phyloP scores from a whole-genome alignment of 2,888 invertebrate species.

The Perithous albicinctus region DNA sequence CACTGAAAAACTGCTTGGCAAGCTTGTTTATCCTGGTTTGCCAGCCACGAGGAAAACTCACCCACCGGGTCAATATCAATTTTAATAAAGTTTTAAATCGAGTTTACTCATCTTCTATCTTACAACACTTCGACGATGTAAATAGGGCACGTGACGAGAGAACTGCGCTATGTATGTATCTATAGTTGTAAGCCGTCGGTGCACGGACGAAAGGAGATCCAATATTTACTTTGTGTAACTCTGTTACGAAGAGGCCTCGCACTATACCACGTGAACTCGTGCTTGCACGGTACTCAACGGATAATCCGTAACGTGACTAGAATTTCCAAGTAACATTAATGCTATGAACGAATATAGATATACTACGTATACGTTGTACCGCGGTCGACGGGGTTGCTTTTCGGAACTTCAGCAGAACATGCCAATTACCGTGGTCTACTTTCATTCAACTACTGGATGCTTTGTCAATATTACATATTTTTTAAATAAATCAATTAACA shows the following conservation, averaged over 20 bases:
- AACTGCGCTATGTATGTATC: neutral
- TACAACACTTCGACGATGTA: constrained; percentile 41
- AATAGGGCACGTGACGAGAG: constrained; percentile 31
- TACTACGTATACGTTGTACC: neutral
- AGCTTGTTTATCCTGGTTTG: constrained; percentile 15
- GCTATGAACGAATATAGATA: constrained; percentile 31
- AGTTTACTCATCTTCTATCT: constrained; percentile 35
- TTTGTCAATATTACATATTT: neutral
- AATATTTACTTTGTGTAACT: constrained; percentile 64
- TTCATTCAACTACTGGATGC: neutral
- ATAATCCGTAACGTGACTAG: constrained; percentile 65
- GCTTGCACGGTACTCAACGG: constrained; percentile 56
- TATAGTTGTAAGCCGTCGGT: constrained; percentile 19
- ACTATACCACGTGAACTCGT: constrained; percentile 45
- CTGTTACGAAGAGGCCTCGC: constrained; percentile 52
- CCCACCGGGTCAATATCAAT: constrained; percentile 30
- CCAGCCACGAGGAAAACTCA: constrained; percentile 3
- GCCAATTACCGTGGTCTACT: constrained; percentile 32
- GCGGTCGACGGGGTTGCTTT: constrained; percentile 9
- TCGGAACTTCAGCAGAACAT: constrained; percentile 33
- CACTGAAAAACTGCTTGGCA: neutral
- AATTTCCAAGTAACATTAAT: constrained; percentile 62
- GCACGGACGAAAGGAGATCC: constrained; percentile 51
- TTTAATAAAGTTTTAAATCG: constrained; percentile 41
- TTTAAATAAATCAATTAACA: neutral